Evolutionary conservation across 2,888 invertebrate species (phyloP).

Genomic region (Eupithecia vulgata): DNA sequence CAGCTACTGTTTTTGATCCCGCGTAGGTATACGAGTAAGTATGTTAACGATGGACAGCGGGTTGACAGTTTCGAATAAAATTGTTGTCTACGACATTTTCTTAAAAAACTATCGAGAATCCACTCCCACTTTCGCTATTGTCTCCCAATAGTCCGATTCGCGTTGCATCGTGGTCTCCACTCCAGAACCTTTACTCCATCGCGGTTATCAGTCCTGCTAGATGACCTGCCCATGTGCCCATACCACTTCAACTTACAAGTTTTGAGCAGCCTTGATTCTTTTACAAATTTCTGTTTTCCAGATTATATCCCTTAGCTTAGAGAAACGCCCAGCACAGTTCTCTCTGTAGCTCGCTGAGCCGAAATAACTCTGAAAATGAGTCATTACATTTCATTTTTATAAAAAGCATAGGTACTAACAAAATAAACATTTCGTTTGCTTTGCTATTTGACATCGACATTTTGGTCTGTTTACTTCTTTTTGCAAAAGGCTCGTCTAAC

Average conservation of each 20-base stretch:
- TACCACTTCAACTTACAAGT: not conserved
- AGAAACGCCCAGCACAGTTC: too few relatives aligned
- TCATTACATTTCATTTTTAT: too few relatives aligned
- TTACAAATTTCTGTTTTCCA: too few relatives aligned
- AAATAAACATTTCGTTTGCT: too few relatives aligned
- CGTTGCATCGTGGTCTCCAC: not conserved
- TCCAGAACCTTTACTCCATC: too few relatives aligned
- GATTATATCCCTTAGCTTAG: too few relatives aligned
- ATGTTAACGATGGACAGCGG: not conserved
- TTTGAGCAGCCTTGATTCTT: too few relatives aligned
- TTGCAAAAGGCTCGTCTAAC: not conserved
- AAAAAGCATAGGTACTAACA: too few relatives aligned
- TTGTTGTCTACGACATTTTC: not conserved
- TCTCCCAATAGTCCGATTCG: not conserved
- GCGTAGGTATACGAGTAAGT: not conserved
- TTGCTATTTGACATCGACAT: not conserved
- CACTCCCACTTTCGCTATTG: not conserved
- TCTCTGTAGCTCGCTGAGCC: too few relatives aligned
- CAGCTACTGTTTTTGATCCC: not conserved
- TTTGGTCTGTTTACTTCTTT: not conserved
- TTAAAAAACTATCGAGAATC: not conserved
- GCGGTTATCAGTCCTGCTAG: not conserved
- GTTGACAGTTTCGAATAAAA: not conserved
- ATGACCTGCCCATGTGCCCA: not conserved
- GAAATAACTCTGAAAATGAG: too few relatives aligned